Base-by-base conservation (phyloP, 2,113 vertebrate species). In the Cavia porcellus region DNA sequence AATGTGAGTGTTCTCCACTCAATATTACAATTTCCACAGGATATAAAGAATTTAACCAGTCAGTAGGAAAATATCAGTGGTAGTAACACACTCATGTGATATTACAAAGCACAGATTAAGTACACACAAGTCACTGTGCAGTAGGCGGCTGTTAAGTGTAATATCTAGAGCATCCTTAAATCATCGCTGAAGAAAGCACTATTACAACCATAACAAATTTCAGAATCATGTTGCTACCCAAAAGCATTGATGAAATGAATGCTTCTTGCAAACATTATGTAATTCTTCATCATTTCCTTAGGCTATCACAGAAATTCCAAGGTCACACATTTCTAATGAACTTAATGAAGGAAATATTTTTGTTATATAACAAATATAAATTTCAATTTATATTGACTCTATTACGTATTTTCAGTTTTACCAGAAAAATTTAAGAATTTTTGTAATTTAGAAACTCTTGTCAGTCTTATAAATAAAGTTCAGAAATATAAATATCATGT, bases 401-500 rank as follows among this genome's bases (percentile, higher is more conserved):
- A 85, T 64, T 17, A n/a, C 19, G 88, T 47, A 57, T 3, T 62
- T 95, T 95, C 52, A 42, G 7, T 68, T 79, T 86, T 86, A 52
- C 52, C 5, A 66, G 12, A 70, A 79, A 90, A 92, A 77, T n/a
- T 42, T 52, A 30, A 57, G 47, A 38, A 1, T 28, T 70, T 62
- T 79, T 84, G n/a, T 74, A 89, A 79, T 10, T 66, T 79, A 85
- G 72, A 52, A 3, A 9, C 50, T 79, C 80, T 88, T 92, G 4
- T 70, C 12, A 79, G 61, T 64, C 2, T 0, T 32, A 93, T 87
- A 59, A 89, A 42, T 66, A 25, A 83, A 84, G 79, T 66, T 52
- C 55, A 96, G 70, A 92, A 84, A 77, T 66, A 92, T 66, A 87
- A 94, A n/a, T 15, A 88, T 19, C 24, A n/a, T n/a, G 9, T 83